These are phyloP conservation scores for Dinomys branickii DNA, from an alignment of 2,113 vertebrate species.

Conservation along the genomic window DNA sequence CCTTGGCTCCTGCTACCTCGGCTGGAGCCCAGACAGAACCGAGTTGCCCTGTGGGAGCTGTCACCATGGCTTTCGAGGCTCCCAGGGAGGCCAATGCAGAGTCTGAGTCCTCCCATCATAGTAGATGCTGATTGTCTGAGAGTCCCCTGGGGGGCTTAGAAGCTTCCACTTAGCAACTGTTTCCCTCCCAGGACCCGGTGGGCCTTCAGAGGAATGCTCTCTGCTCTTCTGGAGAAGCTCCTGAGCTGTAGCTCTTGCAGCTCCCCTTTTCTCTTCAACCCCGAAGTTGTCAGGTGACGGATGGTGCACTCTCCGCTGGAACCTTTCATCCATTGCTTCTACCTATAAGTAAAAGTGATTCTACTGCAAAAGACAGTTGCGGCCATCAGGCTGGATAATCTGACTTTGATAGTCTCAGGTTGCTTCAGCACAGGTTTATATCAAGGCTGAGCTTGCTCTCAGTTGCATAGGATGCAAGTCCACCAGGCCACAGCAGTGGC, in stretches of 20 bases:
- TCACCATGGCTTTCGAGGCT: conserved; percentile 4
- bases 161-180: neutral
- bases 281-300: neutral
- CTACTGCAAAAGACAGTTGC: neutral
- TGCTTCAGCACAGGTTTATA: neutral
- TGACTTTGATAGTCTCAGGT: neutral
- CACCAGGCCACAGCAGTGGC: neutral
- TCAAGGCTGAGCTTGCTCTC: neutral
- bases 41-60: neutral
- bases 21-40: neutral
- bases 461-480: neutral
- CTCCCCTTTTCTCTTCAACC: neutral
- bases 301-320: neutral
- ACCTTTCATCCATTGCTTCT: neutral
- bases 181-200: neutral
- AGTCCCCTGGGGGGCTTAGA: neutral
- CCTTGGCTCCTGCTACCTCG: neutral
- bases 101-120: conserved; percentile 21
- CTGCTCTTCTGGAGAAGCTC: neutral
- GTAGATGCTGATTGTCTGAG: neutral
- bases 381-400: neutral
- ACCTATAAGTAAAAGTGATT: neutral
- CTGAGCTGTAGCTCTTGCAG: neutral
- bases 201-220: neutral
- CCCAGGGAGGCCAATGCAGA: neutral